Evolutionary conservation across 1,140 invertebrate genomes (phyloP).

Genomic region (Lordiphosa mommai): DNA sequence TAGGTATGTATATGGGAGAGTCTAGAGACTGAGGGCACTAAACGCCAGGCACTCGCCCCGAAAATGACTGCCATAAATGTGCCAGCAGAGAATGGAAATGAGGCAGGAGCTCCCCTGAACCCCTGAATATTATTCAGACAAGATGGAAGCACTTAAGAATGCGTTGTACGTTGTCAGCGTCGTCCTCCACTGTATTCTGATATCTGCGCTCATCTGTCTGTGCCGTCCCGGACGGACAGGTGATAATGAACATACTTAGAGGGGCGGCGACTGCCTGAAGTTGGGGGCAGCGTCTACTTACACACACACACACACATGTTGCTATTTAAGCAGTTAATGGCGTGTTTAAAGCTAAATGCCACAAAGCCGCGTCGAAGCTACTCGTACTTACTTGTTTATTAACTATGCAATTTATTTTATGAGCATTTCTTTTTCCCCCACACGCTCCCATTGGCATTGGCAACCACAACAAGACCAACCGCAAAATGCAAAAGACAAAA

Average conservation of each 20-base stretch:
- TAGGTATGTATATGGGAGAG: conserved; percentile 56
- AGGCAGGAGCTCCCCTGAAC: conserved; percentile 27
- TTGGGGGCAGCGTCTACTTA: conserved; percentile 3
- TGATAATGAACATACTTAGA: conserved; percentile 69
- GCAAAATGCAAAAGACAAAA: conserved; percentile 28
- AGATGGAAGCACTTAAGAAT: conserved; percentile 72
- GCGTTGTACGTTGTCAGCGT: conserved; percentile 64
- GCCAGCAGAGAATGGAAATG: conserved; percentile 50
- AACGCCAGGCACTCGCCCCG: conserved; percentile 52
- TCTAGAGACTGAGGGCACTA: conserved; percentile 24
- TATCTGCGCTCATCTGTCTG: conserved; percentile 23
- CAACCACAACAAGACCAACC: conserved; percentile 4
- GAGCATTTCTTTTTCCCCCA: conserved; percentile 25
- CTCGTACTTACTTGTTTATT: conserved; percentile 63
- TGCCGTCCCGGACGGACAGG: conserved; percentile 44
- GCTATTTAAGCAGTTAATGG: conserved; percentile 75
- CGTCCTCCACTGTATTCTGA: conserved; percentile 28
- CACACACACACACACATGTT: conserved; percentile 46
- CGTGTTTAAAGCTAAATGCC: conserved; percentile 70
- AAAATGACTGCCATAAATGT: conserved; percentile 74
- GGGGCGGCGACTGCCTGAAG: neutral
- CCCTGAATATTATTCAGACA: conserved; percentile 70
- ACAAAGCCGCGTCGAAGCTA: conserved; percentile 37
- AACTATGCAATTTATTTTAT: conserved; percentile 74
- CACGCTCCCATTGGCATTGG: neutral